These are phyloP conservation scores for Perca flavescens DNA, from an alignment of 2,113 vertebrate genomes.

Conservation along the genomic window DNA sequence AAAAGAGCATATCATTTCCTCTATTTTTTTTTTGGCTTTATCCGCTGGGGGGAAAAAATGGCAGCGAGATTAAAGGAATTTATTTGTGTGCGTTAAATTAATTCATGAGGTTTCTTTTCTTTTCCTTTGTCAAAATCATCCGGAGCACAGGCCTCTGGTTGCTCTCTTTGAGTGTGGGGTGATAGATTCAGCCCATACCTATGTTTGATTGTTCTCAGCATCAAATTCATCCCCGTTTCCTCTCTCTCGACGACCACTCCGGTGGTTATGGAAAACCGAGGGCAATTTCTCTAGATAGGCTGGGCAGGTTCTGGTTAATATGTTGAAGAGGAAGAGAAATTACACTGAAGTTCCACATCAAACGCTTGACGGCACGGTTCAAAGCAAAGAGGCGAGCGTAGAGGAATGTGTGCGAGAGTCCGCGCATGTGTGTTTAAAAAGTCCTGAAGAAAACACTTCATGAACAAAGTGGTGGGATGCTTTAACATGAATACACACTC, in stretches of 20 bases:
- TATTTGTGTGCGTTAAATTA: conserved; percentile 75
- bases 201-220: conserved; percentile 79
- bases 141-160: conserved; percentile 66
- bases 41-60: conserved; percentile 68
- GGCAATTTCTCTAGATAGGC: conserved; percentile 62
- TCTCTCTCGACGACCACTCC: conserved; percentile 45
- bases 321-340: conserved; percentile 75
- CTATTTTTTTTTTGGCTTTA: conserved; percentile 40
- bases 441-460: conserved; percentile 56
- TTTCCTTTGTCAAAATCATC: conserved; percentile 71
- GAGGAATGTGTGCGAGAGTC: conserved; percentile 45
- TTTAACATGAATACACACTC: conserved; percentile 17
- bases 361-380: conserved; percentile 68
- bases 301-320: conserved; percentile 80
- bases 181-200: conserved; percentile 78
- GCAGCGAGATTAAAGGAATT: conserved; percentile 80
- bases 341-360: conserved; percentile 77
- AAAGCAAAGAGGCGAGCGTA: conserved; percentile 67
- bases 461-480: conserved; percentile 59
- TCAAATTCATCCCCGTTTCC: conserved; percentile 81
- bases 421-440: conserved; percentile 16
- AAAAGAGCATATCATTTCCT: conserved; percentile 45
- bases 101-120: conserved; percentile 68
- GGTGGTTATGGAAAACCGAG: conserved; percentile 61
- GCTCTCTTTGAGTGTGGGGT: conserved; percentile 72